Evolutionary conservation across 1,140 invertebrate genomes (phyloP), one percentile per base, ranked within the genome.

Genomic region (Drosophila willistoni): DNA sequence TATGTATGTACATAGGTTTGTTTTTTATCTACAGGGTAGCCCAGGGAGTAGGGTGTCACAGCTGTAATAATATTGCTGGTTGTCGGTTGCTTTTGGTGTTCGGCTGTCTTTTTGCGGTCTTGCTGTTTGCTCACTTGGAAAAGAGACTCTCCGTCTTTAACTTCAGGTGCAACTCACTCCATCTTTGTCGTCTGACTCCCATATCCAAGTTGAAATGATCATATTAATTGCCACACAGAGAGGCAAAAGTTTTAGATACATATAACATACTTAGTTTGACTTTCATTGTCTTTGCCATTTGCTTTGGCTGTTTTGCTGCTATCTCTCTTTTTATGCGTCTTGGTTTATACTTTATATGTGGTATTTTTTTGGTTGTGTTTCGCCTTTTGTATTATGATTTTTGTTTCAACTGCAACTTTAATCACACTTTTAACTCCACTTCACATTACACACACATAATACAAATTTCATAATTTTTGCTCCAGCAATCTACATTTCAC

Each of bases 341-440:
- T 42, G 54, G 33, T 68, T 47, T 75, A 68, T 63, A 47, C 56
- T 71, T 72, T 64, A 72, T 64, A 72, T 73, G 62, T 65, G 62
- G 41, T 55, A 60, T 54, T 51, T 74, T 61, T 66, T 67, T 71
- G 54, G 22, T 4, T 60, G 44, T 59, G 44, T 29, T 17, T 59
- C 14, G 44, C 51, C 29, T 17, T 36, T 42, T 60, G 36, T 56
- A 12, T 25, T 47, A 7, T 60, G 51, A 60, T 59, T 74, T 70
- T 80, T 72, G 64, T 73, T 77, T 82, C 71, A 80, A 82, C 68
- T 67, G 60, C 68, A 73, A 84, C 44, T 81, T 75, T 85, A 85
- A 85, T 85, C 82, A 85, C 82, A 86, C 82, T 85, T 85, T 85
- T 86, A 85, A 85, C 82, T 85, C 82, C 81, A 79, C 34, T 36